phyloP scores from a whole-genome alignment of 2,113 vertebrate genomes.

The Plotosus lineatus region DNA sequence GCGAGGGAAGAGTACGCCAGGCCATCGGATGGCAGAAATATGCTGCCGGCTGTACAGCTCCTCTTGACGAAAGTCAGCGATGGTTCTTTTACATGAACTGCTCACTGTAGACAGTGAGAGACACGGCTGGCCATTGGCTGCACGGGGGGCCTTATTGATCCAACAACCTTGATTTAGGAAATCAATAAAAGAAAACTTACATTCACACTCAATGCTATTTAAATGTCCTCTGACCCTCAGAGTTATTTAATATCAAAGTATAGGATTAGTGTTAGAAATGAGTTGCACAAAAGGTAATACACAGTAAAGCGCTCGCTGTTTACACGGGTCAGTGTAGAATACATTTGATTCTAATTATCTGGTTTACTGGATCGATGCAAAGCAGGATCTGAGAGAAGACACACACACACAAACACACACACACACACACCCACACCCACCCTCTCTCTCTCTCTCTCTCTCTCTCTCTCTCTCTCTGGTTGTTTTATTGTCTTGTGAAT shows the following conservation, averaged over 20 bases:
- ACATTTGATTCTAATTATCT: conserved; percentile 1
- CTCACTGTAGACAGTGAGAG: no score
- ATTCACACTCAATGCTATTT: neutral
- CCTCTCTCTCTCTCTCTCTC: neutral
- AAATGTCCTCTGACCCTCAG: neutral
- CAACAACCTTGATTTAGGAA: neutral
- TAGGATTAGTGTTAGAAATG: neutral
- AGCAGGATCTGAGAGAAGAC: neutral
- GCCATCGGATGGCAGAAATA: no score
- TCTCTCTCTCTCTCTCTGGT: neutral
- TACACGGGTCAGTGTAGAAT: neutral
- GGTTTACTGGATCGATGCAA: neutral
- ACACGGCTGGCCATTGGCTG: no score
- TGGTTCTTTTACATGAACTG: no score
- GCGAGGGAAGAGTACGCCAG: no score
- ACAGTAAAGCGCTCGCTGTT: neutral
- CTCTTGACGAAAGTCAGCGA: no score
- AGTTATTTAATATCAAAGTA: neutral
- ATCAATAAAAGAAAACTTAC: neutral
- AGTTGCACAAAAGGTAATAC: neutral
- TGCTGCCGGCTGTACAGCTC: no score
- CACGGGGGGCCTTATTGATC: no score
- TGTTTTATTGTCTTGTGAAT: neutral
- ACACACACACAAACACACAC: neutral
- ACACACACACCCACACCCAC: neutral